Evolutionary conservation across 2,888 invertebrate species (phyloP).

Genomic region (Sphaeridia pumilis): DNA sequence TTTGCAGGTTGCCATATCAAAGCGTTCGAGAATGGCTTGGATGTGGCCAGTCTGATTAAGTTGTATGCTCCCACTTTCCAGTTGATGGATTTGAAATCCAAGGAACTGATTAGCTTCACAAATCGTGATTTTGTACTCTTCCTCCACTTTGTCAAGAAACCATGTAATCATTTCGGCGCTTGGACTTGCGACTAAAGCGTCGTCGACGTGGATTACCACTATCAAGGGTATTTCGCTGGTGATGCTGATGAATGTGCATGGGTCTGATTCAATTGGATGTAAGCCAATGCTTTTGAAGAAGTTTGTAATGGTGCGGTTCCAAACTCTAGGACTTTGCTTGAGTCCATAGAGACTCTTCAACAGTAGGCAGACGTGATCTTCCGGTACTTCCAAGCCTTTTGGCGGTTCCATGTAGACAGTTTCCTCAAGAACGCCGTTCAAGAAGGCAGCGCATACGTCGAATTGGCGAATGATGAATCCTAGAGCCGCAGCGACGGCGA

Average conservation of each 20-base stretch:
- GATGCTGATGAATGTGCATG: slow-evolving; percentile 17
- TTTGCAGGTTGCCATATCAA: slow-evolving; percentile 15
- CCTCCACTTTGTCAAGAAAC: background rate
- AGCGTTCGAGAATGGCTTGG: slow-evolving; percentile 1
- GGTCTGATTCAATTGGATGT: slow-evolving; percentile 15
- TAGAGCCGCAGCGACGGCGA: slow-evolving; percentile 10
- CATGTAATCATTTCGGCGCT: background rate
- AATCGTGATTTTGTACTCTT: background rate
- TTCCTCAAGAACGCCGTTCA: slow-evolving; percentile 13
- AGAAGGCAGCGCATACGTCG: slow-evolving; percentile 26
- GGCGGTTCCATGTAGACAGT: slow-evolving; percentile 23
- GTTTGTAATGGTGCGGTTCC: slow-evolving; percentile 18
- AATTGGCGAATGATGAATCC: too few relatives aligned
- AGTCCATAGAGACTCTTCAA: slow-evolving; percentile 24
- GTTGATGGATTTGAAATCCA: background rate
- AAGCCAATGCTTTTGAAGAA: slow-evolving; percentile 15
- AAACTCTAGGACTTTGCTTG: slow-evolving; percentile 24
- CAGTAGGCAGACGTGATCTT: slow-evolving; percentile 17
- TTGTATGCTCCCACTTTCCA: background rate
- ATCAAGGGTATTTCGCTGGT: too few relatives aligned
- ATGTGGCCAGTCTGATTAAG: slow-evolving; percentile 9
- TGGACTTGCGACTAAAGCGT: background rate
- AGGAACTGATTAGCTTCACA: background rate
- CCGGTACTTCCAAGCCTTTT: slow-evolving; percentile 16
- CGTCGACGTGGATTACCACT: background rate